Evolutionary conservation across 2,113 vertebrate genomes (phyloP), one percentile per base, ranked within the genome.

Genomic region (Leptodactylus fuscus): DNA sequence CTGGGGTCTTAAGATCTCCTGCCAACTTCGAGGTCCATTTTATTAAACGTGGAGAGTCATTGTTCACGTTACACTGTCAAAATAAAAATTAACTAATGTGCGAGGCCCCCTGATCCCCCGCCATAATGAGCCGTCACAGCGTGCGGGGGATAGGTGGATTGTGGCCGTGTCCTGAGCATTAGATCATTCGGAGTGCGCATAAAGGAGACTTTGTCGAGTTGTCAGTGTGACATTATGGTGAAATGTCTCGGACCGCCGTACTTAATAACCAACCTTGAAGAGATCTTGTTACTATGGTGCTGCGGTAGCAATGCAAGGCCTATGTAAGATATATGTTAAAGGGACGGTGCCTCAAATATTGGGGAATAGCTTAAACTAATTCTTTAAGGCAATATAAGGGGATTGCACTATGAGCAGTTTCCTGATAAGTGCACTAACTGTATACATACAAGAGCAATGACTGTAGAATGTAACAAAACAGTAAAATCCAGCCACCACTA

Each of bases 1-100:
- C 22, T 36, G 29, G 75, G 75, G 49, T 36, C 49, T 55, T 55
- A 5, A 15, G 22, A 46, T 46, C 70, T 24, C 24, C 5, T 75
- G 71, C 71, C 71, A 75, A 75, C 70, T 75, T 18, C 10, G 44
- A 18, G 71, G 44, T 27, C 71, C 44, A 27, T 49, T 48, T 75
- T 49, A 75, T n/a, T n/a, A 73, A 73, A 73, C 24, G 70, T 29
- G 24, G n/a, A 75, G 44, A 16, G n/a, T 44, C 22, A 44, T 73
- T 73, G 70, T 73, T 44, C 38, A 11, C 11, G 2, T 24, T 44
- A 27, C 70, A 27, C 41, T 24, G 46, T 48, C 24, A 75, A 15
- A 22, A 13, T 75, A 29, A 24, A 44, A 27, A 29, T 27, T 2
- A 49, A 8, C 5, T 48, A 75, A 24, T 75, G 44, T 27, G 24